Base-by-base conservation (phyloP, 1,140 invertebrate genomes). In the Mya arenaria region DNA sequence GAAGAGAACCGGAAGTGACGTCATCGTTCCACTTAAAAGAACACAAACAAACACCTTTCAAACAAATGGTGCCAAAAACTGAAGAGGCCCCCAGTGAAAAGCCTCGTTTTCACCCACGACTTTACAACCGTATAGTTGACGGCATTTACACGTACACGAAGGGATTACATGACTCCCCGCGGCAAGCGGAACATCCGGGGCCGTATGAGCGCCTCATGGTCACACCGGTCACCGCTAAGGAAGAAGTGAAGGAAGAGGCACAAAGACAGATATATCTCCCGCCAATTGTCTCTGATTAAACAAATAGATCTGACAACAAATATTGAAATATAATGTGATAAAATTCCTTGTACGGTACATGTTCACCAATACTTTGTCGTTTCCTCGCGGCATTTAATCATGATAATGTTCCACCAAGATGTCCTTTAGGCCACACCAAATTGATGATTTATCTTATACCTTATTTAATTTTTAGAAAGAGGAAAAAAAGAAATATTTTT, bases 131-230 rank as follows among this genome's bases (percentile, higher is more conserved):
- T 8, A 80, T 80, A 58, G 77, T 80, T 56, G 77, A 80, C 36
- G 62, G 77, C 63, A 80, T 80, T 80, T 80, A 80, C 37, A 39
- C 65, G 1, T 80, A 80, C 37, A 80, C 77, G 1, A 80, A 80
- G 23, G 77, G 77, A 32, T 8, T 60, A 4, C 77, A 52, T 10
- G 55, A 71, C 15, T 41, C 36, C 4, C 34, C n/a, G 10, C 44
- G 52, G 13, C 15, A 19, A 0, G 13, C 39, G 2, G 77, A 69
- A 19, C 36, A 23, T 19, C 65, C 37, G n/a, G 66, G 65, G 1
- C 55, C 65, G 2, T 80, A 80, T 48, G 66, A 80, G 56, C 34
- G 77, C 19, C 34, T 80, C 3, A 80, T 80, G 77, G 77, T 80
- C 19, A 80, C 77, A 0, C 77, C 77, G 66, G 77, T 68, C 0